Evolutionary conservation across 2,113 vertebrate species (phyloP).

Genomic region (Mesitornis unicolor): DNA sequence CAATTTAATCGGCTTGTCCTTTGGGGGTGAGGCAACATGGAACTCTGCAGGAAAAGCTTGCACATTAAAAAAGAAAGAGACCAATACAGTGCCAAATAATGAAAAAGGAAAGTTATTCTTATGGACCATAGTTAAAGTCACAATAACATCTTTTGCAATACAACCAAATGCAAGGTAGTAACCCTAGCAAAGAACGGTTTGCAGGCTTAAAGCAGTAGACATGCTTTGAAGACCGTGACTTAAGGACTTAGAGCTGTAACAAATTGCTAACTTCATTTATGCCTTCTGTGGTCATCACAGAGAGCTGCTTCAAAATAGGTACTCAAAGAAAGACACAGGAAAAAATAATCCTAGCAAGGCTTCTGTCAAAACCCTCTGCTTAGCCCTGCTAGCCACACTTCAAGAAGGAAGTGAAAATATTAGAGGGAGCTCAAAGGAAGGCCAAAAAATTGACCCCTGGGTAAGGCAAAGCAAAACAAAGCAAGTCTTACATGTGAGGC

Average conservation of each 20-base stretch:
- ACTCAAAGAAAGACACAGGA: neutral
- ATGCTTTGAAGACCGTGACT: neutral
- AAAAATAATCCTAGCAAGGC: neutral
- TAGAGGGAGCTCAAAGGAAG: neutral
- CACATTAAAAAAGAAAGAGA: neutral
- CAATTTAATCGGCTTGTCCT: neutral
- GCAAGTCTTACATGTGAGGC: neutral
- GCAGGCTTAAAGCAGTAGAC: neutral
- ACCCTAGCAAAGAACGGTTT: neutral
- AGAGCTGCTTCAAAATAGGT: neutral
- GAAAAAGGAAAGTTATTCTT: neutral
- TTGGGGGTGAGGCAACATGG: neutral
- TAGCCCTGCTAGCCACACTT: neutral
- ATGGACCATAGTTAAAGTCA: neutral
- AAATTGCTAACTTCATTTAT: neutral
- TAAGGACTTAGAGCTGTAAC: neutral
- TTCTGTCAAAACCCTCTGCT: neutral
- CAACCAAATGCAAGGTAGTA: neutral
- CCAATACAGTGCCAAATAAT: neutral
- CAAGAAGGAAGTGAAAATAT: neutral
- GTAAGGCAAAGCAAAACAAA: constrained; percentile 10
- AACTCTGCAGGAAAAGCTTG: neutral
- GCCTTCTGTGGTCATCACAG: neutral
- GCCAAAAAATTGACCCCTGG: neutral
- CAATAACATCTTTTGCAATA: neutral